These are phyloP conservation scores for Biston stratarius DNA, from an alignment of 2,888 invertebrate genomes.

Conservation along the genomic window DNA sequence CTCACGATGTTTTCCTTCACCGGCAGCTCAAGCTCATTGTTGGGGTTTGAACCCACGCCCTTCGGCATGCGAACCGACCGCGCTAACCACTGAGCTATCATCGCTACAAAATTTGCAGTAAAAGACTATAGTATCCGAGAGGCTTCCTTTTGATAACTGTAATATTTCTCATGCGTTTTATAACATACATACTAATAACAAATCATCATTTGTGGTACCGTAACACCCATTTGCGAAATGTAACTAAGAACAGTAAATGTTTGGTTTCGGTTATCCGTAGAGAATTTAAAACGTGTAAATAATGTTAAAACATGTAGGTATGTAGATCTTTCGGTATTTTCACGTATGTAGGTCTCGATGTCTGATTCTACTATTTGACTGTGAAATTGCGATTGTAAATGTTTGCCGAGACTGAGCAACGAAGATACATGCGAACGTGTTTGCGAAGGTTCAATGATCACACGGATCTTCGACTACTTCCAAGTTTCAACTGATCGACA, in stretches of 20 bases:
- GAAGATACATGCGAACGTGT: slow-evolving; percentile 58
- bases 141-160: slow-evolving; percentile 6
- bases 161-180: slow-evolving; percentile 3
- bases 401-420: slow-evolving; percentile 58
- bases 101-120: no score
- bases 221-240: slow-evolving; percentile 28
- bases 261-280: slow-evolving; percentile 31
- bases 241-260: slow-evolving; percentile 29
- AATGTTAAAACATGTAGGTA: slow-evolving; percentile 28
- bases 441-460: slow-evolving; percentile 71
- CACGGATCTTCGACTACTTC: slow-evolving; percentile 48
- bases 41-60: no score
- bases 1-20: no score
- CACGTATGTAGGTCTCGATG: slow-evolving; percentile 48
- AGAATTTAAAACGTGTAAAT: slow-evolving; percentile 39
- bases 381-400: slow-evolving; percentile 65
- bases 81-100: no score
- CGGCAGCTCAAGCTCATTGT: no score
- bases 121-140: slow-evolving; percentile 7
- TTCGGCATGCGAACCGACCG: no score
- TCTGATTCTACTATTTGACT: slow-evolving; percentile 61
- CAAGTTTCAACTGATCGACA: slow-evolving; percentile 55
- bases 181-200: slow-evolving; percentile 9
- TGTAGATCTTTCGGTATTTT: slow-evolving; percentile 40
- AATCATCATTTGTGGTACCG: slow-evolving; percentile 22